Base-by-base conservation (phyloP, 37 sponge, comb jelly and placozoan genomes). In the Halisarca cf. caerulea region DNA sequence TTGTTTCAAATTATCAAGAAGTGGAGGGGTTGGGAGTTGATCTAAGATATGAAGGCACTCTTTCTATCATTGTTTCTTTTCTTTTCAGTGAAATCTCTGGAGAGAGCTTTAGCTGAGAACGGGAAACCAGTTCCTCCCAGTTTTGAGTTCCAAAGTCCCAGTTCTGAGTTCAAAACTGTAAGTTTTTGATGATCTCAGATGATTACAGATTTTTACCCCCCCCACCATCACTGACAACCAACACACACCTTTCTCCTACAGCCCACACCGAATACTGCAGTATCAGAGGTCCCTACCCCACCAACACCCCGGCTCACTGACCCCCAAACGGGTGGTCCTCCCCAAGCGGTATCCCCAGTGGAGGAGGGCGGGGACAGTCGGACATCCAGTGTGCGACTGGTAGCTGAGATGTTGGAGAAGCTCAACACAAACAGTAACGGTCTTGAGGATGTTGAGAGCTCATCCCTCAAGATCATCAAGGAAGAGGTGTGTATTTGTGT, bases 401-500 rank as follows among this genome's bases (percentile, higher is more conserved):
- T 71, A 8, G 37, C 30, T 7, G 21, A 71, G 8, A 71, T 37
- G 41, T 7, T 71, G 41, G 7, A 71, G 39, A 37, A 71, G 39
- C 72, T 71, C 32, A 71, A 71, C 40, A 20, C 72, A 20, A 39
- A 18, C 2, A 36, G 21, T 18, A 20, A 5, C 3, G 39, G 30
- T 23, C 8, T 71, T 71, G 72, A 71, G 7, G 41, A 71, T 5
- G 39, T 30, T 14, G 72, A 71, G 38, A 71, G 39, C 40, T 34
- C 32, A 35, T 38, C 72, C 23, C 72, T 71, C 72, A 33, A 71
- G 18, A 34, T 37, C 18, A 37, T 71, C 72, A 71, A 18, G 14
- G 72, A 71, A 15, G 72, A 71, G 72, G 72, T 71, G 72, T 61
- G 64, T 27, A 15, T 61, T 7, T 23, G 30, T 28, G 64, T 61